Evolutionary conservation across 2,888 invertebrate species (phyloP).

Genomic region (Leptothorax acervorum): DNA sequence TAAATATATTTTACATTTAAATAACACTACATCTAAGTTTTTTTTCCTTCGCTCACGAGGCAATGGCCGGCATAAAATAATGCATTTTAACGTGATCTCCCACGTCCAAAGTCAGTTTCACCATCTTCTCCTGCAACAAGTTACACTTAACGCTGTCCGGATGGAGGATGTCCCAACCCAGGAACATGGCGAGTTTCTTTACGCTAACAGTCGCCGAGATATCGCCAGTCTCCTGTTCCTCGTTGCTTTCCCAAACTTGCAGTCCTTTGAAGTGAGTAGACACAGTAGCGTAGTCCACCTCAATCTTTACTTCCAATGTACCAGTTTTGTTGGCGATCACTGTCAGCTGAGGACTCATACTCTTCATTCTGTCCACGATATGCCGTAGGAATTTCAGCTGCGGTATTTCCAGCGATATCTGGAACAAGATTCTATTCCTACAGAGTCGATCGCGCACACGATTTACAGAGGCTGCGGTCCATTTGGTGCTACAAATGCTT

Average conservation of each 20-base stretch:
- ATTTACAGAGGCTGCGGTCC: background rate
- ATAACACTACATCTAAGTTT: background rate
- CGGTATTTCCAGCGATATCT: slow-evolving; percentile 93
- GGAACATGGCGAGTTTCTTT: slow-evolving; percentile 92
- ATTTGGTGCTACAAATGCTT: too few species aligned
- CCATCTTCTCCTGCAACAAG: slow-evolving; percentile 90
- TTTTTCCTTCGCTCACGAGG: slow-evolving; percentile 39
- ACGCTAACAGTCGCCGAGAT: slow-evolving; percentile 91
- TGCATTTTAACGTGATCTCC: slow-evolving; percentile 92
- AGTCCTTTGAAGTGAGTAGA: slow-evolving; percentile 93
- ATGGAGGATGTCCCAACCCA: slow-evolving; percentile 92
- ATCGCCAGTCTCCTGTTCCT: slow-evolving; percentile 85
- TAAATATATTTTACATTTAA: slow-evolving; percentile 61
- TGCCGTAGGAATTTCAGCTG: slow-evolving; percentile 91
- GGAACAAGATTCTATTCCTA: slow-evolving; percentile 72
- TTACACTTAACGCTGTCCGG: slow-evolving; percentile 92
- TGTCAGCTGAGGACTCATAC: slow-evolving; percentile 90
- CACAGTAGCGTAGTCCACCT: slow-evolving; percentile 93
- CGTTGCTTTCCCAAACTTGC: slow-evolving; percentile 87
- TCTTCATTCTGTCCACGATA: slow-evolving; percentile 94
- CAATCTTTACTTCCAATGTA: slow-evolving; percentile 90
- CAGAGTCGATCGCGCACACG: background rate
- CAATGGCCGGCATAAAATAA: slow-evolving; percentile 92
- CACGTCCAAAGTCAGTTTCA: slow-evolving; percentile 91
- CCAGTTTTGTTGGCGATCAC: slow-evolving; percentile 92